Evolutionary conservation across 2,113 vertebrate genomes (phyloP).

Genomic region (Telmatochromis bifrenatus): DNA sequence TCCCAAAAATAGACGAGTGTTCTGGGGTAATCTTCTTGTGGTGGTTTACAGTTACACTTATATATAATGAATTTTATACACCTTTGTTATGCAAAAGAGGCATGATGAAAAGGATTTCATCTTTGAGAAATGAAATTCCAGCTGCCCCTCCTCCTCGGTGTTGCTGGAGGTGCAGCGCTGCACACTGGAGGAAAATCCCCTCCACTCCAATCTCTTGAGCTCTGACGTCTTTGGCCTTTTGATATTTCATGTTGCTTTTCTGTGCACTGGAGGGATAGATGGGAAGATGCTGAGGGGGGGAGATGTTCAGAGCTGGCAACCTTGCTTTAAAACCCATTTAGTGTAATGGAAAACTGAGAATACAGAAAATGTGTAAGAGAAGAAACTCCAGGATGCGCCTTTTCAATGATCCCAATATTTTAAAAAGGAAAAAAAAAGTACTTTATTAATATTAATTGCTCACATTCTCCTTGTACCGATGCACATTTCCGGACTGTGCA

Average conservation of each 20-base stretch:
- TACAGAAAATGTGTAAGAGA: not conserved
- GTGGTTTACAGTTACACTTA: conserved; percentile 33
- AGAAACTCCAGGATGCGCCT: not conserved
- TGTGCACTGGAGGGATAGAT: not conserved
- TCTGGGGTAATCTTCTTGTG: not conserved
- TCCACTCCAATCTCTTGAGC: conserved; percentile 46
- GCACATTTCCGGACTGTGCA: conserved; percentile 26
- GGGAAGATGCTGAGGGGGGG: not conserved
- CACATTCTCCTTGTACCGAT: not conserved
- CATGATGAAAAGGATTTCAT: conserved; percentile 65
- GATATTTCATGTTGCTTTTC: conserved; percentile 30
- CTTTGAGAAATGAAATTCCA: conserved; percentile 56
- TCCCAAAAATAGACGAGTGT: conserved; percentile 10
- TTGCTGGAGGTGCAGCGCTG: conserved; percentile 40
- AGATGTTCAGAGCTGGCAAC: not conserved
- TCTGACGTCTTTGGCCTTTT: conserved; percentile 45
- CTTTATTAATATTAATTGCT: conserved; percentile 42
- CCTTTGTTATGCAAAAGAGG: conserved; percentile 66
- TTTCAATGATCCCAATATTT: not conserved
- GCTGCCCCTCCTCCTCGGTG: conserved; percentile 39
- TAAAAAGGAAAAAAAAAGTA: not conserved
- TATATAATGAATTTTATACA: conserved; percentile 59
- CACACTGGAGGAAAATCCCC: conserved; percentile 45
- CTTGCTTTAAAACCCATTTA: not conserved
- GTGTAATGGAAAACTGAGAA: not conserved